phyloP scores from a whole-genome alignment of 2,888 invertebrate genomes.

The Deilephila porcellus region DNA sequence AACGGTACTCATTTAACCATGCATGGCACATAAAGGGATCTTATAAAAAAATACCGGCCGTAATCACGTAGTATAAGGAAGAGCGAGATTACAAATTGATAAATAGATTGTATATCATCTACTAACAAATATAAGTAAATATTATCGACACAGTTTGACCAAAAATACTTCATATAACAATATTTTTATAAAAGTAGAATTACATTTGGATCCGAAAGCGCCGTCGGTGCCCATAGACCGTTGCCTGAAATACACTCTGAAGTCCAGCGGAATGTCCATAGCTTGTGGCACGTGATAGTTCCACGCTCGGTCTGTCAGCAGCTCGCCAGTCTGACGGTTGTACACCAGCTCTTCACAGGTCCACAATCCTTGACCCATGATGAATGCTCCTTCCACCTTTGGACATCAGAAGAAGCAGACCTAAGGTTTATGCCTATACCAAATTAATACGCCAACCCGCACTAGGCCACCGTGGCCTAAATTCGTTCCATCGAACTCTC shows the following conservation, averaged over 20 bases:
- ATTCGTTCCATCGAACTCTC: neutral
- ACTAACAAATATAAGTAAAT: neutral
- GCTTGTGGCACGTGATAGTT: conserved; percentile 89
- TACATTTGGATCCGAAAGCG: conserved; percentile 71
- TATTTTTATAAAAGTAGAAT: neutral
- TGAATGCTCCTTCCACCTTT: conserved; percentile 88
- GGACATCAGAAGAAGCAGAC: neutral
- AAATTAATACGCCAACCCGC: neutral
- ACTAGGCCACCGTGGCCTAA: too few species aligned
- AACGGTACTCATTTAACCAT: too few species aligned
- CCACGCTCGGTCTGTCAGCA: conserved; percentile 91
- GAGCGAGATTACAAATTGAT: too few species aligned
- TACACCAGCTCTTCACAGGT: conserved; percentile 87
- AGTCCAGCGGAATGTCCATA: conserved; percentile 90
- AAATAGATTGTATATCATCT: too few species aligned
- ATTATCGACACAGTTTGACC: neutral
- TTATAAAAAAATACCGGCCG: too few species aligned
- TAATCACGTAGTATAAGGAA: too few species aligned
- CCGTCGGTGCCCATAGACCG: conserved; percentile 85
- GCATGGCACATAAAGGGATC: too few species aligned
- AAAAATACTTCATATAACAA: neutral
- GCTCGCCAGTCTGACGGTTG: conserved; percentile 85
- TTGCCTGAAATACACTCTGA: conserved; percentile 87
- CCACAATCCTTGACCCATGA: conserved; percentile 90
- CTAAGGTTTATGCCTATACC: neutral